phyloP scores from a whole-genome alignment of 1,140 invertebrate species.

The Planococcus citri region DNA sequence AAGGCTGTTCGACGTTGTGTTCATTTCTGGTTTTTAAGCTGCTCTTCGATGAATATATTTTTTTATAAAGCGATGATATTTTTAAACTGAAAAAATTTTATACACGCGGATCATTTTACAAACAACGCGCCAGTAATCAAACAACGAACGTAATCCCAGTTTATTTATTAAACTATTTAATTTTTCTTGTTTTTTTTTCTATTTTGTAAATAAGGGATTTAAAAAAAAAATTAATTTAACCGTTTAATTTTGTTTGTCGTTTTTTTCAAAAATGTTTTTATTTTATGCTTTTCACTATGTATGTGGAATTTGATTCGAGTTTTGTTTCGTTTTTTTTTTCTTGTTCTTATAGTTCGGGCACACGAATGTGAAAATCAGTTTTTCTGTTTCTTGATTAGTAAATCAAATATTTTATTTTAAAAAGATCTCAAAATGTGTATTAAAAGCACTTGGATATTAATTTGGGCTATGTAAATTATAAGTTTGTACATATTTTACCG shows the following conservation, averaged over 20 bases:
- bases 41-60: neutral
- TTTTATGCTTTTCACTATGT: neutral
- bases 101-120: neutral
- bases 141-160: conserved; percentile 1
- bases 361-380: neutral
- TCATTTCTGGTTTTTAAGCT: neutral
- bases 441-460: conserved; percentile 16
- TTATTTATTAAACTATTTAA: neutral
- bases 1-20: conserved; percentile 5
- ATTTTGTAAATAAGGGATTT: neutral
- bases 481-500: conserved; percentile 17
- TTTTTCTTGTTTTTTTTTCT: neutral
- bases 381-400: neutral
- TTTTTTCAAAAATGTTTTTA: neutral
- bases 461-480: conserved; percentile 12
- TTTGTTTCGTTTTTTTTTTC: too few relatives aligned
- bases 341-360: too few relatives aligned
- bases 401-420: neutral
- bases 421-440: conserved; percentile 19
- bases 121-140: neutral
- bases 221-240: neutral
- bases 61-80: neutral
- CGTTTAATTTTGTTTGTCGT: neutral
- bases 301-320: neutral
- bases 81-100: neutral